phyloP scores from a whole-genome alignment of 1,140 invertebrate genomes.

The Agrypnia vestita region DNA sequence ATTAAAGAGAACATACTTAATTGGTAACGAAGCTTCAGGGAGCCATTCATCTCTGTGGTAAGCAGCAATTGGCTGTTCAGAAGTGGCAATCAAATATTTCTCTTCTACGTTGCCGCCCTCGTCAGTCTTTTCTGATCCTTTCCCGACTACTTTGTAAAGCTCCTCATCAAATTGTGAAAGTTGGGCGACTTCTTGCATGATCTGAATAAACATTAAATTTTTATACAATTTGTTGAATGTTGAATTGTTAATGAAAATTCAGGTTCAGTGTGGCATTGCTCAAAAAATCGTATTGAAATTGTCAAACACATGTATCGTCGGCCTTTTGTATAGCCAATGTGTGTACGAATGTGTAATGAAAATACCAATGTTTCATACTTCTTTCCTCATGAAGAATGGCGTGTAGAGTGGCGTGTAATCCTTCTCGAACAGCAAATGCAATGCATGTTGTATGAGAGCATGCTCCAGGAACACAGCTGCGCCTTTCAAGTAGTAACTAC shows the following conservation, averaged over 20 bases:
- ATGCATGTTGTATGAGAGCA: slow-evolving; percentile 92
- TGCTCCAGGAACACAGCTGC: slow-evolving; percentile 95
- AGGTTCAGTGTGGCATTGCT: too few species aligned
- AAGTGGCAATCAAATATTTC: slow-evolving; percentile 99
- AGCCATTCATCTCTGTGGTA: slow-evolving; percentile 99
- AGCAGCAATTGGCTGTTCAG: slow-evolving; percentile 99
- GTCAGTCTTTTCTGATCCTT: slow-evolving; percentile 91
- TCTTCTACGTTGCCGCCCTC: slow-evolving; percentile 90
- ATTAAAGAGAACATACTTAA: slow-evolving; percentile 76
- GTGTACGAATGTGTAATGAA: too few species aligned
- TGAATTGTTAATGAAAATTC: too few species aligned
- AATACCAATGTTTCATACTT: slow-evolving; percentile 70
- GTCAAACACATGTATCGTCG: too few species aligned
- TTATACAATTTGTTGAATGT: too few species aligned
- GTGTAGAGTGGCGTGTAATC: slow-evolving; percentile 95
- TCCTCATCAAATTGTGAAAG: slow-evolving; percentile 99
- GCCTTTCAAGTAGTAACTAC: slow-evolving; percentile 96
- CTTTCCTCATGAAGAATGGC: slow-evolving; percentile 99
- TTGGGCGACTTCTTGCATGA: slow-evolving; percentile 99
- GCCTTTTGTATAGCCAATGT: too few species aligned
- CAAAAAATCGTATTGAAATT: too few species aligned
- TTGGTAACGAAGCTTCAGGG: slow-evolving; percentile 87
- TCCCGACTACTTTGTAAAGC: slow-evolving; percentile 97
- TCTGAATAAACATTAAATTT: slow-evolving; percentile 56
- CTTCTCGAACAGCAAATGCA: slow-evolving; percentile 85